Conservation (phyloP, 2,113 vertebrate species). For the Brienomyrus brachyistius region DNA sequence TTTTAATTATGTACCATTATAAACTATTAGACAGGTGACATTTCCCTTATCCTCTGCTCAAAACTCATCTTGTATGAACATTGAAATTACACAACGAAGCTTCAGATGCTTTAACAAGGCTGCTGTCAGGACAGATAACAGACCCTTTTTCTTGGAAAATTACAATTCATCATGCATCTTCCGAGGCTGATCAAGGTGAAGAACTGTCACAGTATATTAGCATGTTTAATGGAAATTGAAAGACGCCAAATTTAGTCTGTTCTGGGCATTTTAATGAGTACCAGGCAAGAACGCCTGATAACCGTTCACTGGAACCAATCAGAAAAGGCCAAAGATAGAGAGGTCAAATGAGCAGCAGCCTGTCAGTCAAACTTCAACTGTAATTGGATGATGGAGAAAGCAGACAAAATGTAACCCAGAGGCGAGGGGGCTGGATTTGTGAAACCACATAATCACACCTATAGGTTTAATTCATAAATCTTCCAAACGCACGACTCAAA, state of each 20-base stretch:
- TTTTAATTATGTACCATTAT: background rate
- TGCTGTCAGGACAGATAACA: background rate
- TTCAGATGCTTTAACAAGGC: background rate
- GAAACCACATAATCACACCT: background rate
- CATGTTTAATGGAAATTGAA: background rate
- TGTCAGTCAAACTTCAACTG: background rate
- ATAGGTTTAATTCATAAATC: background rate
- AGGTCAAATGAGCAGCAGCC: background rate
- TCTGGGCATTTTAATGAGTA: background rate
- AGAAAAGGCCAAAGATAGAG: slow-evolving; percentile 8
- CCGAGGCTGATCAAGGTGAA: background rate
- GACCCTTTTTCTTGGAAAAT: background rate
- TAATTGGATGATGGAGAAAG: background rate
- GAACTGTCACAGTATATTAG: background rate
- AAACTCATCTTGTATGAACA: background rate
- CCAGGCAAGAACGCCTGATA: background rate
- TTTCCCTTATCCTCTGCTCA: background rate
- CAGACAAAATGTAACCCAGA: background rate
- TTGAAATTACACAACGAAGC: background rate
- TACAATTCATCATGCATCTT: background rate
- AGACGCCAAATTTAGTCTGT: background rate
- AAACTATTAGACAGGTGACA: background rate
- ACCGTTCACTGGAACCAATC: background rate
- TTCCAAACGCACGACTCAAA: background rate
- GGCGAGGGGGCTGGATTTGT: background rate